Conservation (phyloP, 2,113 vertebrate species). For the Crotophaga sulcirostris region DNA sequence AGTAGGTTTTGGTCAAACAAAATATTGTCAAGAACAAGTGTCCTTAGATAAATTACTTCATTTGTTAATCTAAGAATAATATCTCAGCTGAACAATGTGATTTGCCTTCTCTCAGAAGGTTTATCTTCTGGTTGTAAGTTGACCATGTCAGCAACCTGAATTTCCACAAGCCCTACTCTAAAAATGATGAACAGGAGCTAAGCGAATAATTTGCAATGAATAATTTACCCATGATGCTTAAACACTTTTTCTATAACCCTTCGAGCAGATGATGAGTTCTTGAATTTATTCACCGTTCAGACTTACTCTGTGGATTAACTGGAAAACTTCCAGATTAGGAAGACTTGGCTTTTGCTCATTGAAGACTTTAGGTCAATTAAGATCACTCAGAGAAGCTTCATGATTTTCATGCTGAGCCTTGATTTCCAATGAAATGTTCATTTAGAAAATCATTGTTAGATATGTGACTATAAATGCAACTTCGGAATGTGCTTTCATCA, state of each 20-base stretch:
- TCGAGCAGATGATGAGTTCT: not conserved
- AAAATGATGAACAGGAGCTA: not conserved
- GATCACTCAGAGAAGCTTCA: not conserved
- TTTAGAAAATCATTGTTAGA: not conserved
- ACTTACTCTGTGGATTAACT: not conserved
- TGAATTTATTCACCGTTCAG: not conserved
- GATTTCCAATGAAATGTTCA: not conserved
- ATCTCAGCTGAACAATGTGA: not conserved
- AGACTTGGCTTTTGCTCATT: not conserved
- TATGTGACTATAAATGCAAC: not conserved
- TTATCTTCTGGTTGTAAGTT: not conserved
- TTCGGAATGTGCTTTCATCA: not conserved
- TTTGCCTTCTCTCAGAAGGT: slow-evolving; percentile 7
- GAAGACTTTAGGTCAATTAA: not conserved
- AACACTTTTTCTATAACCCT: not conserved
- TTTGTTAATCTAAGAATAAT: slow-evolving; percentile 19
- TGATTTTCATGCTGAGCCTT: not conserved
- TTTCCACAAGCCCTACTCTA: not conserved
- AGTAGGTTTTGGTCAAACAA: slow-evolving; percentile 55
- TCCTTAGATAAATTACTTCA: slow-evolving; percentile 9
- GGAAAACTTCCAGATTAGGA: not conserved
- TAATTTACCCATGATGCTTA: not conserved
- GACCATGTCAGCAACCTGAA: slow-evolving; percentile 3
- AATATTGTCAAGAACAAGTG: slow-evolving; percentile 46
- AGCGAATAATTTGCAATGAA: not conserved